phyloP scores from a whole-genome alignment of 92 coral and sea anemone genomes.

The Nematostella vectensis region DNA sequence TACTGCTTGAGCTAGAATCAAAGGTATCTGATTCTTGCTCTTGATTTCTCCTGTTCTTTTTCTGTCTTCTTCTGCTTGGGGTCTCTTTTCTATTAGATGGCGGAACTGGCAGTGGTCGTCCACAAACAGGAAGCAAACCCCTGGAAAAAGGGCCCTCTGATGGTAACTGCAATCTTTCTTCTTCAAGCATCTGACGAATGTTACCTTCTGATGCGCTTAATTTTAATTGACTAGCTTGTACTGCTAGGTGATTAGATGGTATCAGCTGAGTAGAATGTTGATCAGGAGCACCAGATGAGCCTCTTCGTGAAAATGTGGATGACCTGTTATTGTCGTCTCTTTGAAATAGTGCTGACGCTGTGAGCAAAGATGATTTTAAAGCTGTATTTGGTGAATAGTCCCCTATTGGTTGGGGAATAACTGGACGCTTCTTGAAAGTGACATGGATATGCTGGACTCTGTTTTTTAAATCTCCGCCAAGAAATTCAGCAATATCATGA shows the following conservation, averaged over 20 bases:
- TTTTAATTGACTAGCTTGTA: slow-evolving; percentile 25
- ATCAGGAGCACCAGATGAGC: background rate
- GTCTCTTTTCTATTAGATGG: slow-evolving; percentile 20
- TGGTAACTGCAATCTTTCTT: slow-evolving; percentile 26
- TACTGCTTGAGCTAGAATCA: slow-evolving; percentile 79
- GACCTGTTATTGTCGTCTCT: slow-evolving; percentile 1
- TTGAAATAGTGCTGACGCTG: slow-evolving; percentile 52
- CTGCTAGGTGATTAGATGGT: slow-evolving; percentile 9
- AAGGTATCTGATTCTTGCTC: slow-evolving; percentile 41
- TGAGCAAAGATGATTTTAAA: slow-evolving; percentile 39
- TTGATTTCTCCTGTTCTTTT: slow-evolving; percentile 14
- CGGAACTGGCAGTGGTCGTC: slow-evolving; percentile 67
- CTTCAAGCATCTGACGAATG: slow-evolving; percentile 12
- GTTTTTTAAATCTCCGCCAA: slow-evolving; percentile 81
- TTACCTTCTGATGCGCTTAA: slow-evolving; percentile 53
- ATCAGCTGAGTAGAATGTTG: slow-evolving; percentile 16
- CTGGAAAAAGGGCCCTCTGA: background rate
- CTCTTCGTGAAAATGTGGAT: background rate
- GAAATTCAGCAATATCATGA: slow-evolving; percentile 91
- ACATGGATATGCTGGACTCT: slow-evolving; percentile 71
- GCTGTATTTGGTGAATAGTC: slow-evolving; percentile 34
- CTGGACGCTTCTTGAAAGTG: slow-evolving; percentile 32
- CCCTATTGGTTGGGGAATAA: slow-evolving; percentile 12
- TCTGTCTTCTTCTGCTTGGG: slow-evolving; percentile 11
- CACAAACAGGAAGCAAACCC: slow-evolving; percentile 5